Percentiles rank a stretch among this genome's conserved stretches.
phyloP scores from a whole-genome alignment of 2,888 invertebrate genomes.

The Fragum whitleyi region DNA sequence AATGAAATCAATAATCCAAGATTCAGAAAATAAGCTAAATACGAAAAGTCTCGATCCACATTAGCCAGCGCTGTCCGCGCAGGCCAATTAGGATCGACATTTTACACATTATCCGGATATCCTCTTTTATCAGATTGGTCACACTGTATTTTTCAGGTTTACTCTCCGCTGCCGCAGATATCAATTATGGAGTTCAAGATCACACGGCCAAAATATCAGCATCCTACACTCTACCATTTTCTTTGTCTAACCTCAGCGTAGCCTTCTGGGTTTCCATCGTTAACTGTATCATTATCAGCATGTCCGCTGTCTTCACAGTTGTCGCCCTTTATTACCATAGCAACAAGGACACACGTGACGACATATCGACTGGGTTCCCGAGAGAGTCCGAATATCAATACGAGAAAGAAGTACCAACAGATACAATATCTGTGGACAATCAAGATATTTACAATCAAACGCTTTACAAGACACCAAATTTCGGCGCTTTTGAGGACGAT shows the following conservation, averaged over 20 bases:
- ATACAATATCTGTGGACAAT: not conserved
- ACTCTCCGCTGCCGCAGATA: conserved; percentile 13
- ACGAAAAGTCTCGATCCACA: too few species aligned
- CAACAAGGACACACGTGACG: not conserved
- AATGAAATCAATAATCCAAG: too few species aligned
- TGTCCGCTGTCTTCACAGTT: conserved; percentile 29
- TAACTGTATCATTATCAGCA: conserved; percentile 28
- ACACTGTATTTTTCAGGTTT: conserved; percentile 50
- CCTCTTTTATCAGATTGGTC: too few species aligned
- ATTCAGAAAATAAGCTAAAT: too few species aligned
- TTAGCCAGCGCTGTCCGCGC: too few species aligned
- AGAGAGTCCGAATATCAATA: not conserved
- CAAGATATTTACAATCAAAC: not conserved
- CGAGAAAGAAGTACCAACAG: not conserved
- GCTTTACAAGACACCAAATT: not conserved
- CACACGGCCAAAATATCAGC: conserved; percentile 35
- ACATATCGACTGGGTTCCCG: not conserved
- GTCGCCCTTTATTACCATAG: conserved; percentile 11
- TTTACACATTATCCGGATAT: too few species aligned
- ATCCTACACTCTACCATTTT: conserved; percentile 15
- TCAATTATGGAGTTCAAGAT: conserved; percentile 36
- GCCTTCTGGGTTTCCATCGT: conserved; percentile 47
- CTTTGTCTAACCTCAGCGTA: conserved; percentile 33
- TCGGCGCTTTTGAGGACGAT: not conserved
- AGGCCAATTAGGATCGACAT: too few species aligned